phyloP scores from a whole-genome alignment of 2,888 invertebrate species.

The Limnephilus rhombicus region DNA sequence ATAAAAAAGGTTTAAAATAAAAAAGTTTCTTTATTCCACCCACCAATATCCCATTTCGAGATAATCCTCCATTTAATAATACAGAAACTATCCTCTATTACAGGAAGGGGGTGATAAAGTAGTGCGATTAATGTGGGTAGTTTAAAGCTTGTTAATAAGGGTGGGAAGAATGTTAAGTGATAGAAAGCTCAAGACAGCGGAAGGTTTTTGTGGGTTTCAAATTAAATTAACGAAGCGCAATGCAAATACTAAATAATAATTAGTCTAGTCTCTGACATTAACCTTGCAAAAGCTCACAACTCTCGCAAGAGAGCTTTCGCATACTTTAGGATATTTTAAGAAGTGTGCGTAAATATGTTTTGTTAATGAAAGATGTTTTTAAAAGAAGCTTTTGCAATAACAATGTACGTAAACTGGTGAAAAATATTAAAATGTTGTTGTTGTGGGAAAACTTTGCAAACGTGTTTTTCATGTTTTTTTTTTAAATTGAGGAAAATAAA shows the following conservation, averaged over 20 bases:
- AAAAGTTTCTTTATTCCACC: background rate
- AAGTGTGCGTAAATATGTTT: background rate
- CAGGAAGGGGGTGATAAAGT: background rate
- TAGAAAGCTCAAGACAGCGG: conserved; percentile 7
- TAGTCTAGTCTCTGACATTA: background rate
- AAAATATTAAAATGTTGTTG: background rate
- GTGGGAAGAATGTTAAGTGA: background rate
- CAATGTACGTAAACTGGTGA: background rate
- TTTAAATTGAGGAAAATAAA: no score
- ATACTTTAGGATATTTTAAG: conserved; percentile 15
- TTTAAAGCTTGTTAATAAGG: conserved; percentile 3
- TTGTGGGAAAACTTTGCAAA: background rate
- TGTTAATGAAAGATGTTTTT: background rate
- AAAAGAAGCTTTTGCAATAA: background rate
- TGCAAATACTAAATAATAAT: background rate
- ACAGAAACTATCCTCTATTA: background rate
- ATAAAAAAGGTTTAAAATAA: background rate
- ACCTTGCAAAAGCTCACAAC: background rate
- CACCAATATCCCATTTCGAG: background rate
- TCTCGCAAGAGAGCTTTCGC: background rate
- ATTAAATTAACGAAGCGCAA: conserved; percentile 34
- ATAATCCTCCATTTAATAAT: background rate
- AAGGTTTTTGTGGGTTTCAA: background rate
- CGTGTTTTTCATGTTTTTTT: no score
- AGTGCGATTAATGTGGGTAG: background rate